Base-by-base conservation (phyloP, 2,888 invertebrate species). In the Catocala sponsa region DNA sequence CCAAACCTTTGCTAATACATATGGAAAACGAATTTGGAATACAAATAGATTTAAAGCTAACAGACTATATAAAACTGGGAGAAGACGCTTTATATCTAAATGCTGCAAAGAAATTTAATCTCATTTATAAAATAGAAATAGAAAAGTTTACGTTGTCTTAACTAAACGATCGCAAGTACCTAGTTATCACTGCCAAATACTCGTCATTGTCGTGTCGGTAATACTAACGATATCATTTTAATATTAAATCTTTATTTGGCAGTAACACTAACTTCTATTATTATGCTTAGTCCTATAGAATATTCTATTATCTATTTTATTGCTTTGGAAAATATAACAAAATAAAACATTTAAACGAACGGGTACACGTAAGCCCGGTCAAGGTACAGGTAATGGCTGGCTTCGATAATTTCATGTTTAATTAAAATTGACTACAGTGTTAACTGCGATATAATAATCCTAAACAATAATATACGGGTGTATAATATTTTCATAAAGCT, bases 291-390 rank as follows among this genome's bases (percentile, higher is more conserved):
- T 79, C 81, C 89, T 93, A 91, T 76, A 83, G 72, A 86, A 86
- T 87, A 88, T 69, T 83, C 83, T 90, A 90, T 87, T 85, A 79
- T 70, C 78, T 79, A 84, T 81, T 76, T 79, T 89, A 91, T 89
- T 91, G 92, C 94, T 94, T 94, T 94, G 94, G 93, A 90, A 90
- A 89, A 84, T 87, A 88, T 87, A 90, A 88, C 86, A 90, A 90
- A 90, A 89, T 87, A 90, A 87, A 85, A 86, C 76, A 85, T 85
- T 82, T 81, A 76, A 78, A 79, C 80, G 81, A 76, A 80, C 81
- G 85, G 86, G 82, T 73, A 71, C 72, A 78, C 70, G 74, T 50
- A 49, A 53, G 62, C 76, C 76, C 76, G 70, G 52, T 81, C 76
- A 89, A 92, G 91, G 91, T 91, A 91, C 90, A 88, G 81, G 80